Base-by-base conservation (phyloP, 2,888 invertebrate species). In the Coleophora flavipennella region DNA sequence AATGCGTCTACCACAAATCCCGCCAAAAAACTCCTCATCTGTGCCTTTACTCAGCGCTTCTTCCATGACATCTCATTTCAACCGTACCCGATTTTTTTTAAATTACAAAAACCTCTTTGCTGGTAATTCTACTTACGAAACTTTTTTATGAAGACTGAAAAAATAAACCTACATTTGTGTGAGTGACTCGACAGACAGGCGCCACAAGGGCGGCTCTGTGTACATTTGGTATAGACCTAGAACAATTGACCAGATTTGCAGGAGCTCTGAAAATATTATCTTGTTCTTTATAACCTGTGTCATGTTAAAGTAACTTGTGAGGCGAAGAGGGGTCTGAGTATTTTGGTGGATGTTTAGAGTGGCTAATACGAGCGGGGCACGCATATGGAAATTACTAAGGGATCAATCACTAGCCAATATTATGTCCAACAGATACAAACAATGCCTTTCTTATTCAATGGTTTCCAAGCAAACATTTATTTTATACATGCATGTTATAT, bases 181-280 rank as follows among this genome's bases (percentile, higher is more conserved):
- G 77, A 83, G 80, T 83, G 83, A 81, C 81, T 80, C 71, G 75
- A 59, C 80, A 77, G 81, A 80, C 80, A 77, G 81, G 80, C 83
- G 83, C 79, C 83, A 61, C 60, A 70, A 69, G 76, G 83, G 76
- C 81, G 81, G 71, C 70, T 59, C 65, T 50, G 61, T 56, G 68
- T 71, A 70, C 67, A 71, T 74, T 69, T 20, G 6, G 78, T 73
- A 64, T 75, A 76, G 74, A 64, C 67, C 70, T 78, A 74, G 67
- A 69, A 70, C 68, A 60, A 49, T 42, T 55, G 56, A 46, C 81
- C 69, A 74, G 45, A 43, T 50, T 56, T 63, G 39, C 48, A 43
- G 51, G 79, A 63, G 55, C 80, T 57, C 49, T 49, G 44, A 50
- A 53, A 62, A 57, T 45, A 57, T 56, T 20, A 4, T 20, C 20